Evolutionary conservation across 2,888 invertebrate species (phyloP).

Genomic region (Pimpla rufipes): DNA sequence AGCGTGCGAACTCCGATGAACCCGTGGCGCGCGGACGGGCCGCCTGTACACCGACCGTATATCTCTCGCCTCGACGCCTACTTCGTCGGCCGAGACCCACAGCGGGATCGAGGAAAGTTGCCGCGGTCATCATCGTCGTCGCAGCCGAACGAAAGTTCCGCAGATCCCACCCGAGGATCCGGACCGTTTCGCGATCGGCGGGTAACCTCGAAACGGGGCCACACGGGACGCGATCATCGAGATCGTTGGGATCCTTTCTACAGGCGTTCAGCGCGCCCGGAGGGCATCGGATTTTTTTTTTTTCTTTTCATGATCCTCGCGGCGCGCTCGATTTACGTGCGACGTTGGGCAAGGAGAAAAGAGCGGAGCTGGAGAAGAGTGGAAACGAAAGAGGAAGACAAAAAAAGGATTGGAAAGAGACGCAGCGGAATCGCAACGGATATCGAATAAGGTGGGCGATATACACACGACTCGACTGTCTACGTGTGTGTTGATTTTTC

Average conservation of each 20-base stretch:
- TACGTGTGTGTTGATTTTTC: slow-evolving; percentile 1
- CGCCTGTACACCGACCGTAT: not conserved
- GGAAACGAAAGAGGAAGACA: not conserved
- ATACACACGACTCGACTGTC: not conserved
- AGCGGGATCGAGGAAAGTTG: slow-evolving; percentile 59
- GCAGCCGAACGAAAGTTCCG: slow-evolving; percentile 54
- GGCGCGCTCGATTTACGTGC: not conserved
- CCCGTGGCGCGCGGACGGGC: slow-evolving; percentile 17
- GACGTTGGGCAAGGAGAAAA: not conserved
- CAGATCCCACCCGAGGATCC: slow-evolving; percentile 55
- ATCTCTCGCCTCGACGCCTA: slow-evolving; percentile 24
- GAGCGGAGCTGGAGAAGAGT: too few species aligned
- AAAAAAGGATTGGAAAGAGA: not conserved
- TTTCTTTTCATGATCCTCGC: too few species aligned
- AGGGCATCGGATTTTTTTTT: not conserved
- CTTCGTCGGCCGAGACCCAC: slow-evolving; percentile 25
- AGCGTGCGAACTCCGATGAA: slow-evolving; percentile 64
- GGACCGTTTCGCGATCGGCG: slow-evolving; percentile 58
- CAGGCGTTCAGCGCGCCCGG: not conserved
- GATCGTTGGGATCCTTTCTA: slow-evolving; percentile 52
- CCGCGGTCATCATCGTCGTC: slow-evolving; percentile 13
- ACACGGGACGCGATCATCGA: slow-evolving; percentile 32
- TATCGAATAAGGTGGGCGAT: not conserved
- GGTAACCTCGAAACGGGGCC: slow-evolving; percentile 45
- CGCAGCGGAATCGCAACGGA: not conserved